phyloP scores from a whole-genome alignment of 2,113 vertebrate species.

The Antechinus stuartii region DNA sequence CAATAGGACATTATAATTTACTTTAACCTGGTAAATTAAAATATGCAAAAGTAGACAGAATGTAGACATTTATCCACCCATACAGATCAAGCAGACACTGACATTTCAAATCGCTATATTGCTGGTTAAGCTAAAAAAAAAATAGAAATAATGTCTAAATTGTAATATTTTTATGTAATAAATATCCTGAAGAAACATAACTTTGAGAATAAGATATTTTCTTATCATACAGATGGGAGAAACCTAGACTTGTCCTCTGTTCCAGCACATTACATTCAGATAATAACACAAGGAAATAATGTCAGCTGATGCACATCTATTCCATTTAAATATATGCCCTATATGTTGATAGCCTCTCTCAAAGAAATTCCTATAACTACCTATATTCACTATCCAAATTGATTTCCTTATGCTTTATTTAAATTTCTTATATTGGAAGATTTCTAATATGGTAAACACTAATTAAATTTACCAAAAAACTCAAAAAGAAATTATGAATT shows the following conservation, averaged over 20 bases:
- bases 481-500: too few species aligned
- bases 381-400: not conserved
- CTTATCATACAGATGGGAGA: not conserved
- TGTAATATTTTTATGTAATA: not conserved
- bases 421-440: not conserved
- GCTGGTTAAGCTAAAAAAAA: not conserved
- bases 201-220: not conserved
- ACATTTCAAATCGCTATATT: conserved; percentile 62
- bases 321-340: not conserved
- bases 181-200: not conserved
- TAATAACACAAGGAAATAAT: not conserved
- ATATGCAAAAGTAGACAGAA: conserved; percentile 63
- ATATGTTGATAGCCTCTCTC: not conserved
- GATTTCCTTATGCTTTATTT: not conserved
- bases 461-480: not conserved
- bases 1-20: conserved; percentile 56
- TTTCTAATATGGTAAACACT: not conserved
- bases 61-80: conserved; percentile 3
- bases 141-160: not conserved
- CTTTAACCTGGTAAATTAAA: conserved; percentile 73
- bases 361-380: not conserved
- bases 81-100: conserved; percentile 18
- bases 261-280: not conserved
- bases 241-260: not conserved
- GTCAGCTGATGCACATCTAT: not conserved